Conservation (phyloP, 2,888 invertebrate species). For the Tetragnatha montana region DNA sequence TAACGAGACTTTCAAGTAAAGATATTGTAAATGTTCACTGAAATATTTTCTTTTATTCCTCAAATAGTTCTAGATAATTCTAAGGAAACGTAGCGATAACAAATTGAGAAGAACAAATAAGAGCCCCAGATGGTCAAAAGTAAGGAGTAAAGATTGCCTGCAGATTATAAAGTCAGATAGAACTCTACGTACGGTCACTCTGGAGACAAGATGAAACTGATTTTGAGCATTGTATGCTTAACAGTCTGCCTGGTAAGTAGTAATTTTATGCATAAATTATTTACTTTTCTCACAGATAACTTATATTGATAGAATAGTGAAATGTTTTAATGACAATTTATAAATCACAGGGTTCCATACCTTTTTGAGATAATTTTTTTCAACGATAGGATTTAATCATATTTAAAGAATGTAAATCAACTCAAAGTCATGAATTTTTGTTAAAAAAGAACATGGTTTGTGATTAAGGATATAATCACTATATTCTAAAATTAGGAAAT, state of each 20-base stretch:
- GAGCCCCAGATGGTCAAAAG: not conserved
- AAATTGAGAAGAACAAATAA: not conserved
- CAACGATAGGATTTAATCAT: no score
- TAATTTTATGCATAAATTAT: not conserved
- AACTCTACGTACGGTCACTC: not conserved
- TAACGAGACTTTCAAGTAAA: not conserved
- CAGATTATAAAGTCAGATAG: constrained; percentile 13
- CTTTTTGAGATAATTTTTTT: no score
- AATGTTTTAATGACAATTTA: no score
- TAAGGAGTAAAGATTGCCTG: not conserved
- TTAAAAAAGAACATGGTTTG: no score
- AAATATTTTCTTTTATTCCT: not conserved
- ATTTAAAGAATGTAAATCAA: no score
- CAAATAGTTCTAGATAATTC: not conserved
- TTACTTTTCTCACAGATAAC: no score
- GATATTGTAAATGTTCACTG: not conserved
- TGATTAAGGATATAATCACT: no score
- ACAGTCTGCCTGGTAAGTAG: constrained; percentile 23
- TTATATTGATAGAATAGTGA: no score
- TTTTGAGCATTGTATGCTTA: constrained; percentile 5
- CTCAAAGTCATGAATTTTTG: no score
- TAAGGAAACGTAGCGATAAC: not conserved
- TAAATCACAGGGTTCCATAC: no score
- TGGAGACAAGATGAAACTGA: constrained; percentile 16
- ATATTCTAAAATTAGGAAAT: no score